Evolutionary conservation across 2,113 vertebrate species (phyloP), one percentile per base, ranked within the genome.

Genomic region (Capricornis sumatraensis): DNA sequence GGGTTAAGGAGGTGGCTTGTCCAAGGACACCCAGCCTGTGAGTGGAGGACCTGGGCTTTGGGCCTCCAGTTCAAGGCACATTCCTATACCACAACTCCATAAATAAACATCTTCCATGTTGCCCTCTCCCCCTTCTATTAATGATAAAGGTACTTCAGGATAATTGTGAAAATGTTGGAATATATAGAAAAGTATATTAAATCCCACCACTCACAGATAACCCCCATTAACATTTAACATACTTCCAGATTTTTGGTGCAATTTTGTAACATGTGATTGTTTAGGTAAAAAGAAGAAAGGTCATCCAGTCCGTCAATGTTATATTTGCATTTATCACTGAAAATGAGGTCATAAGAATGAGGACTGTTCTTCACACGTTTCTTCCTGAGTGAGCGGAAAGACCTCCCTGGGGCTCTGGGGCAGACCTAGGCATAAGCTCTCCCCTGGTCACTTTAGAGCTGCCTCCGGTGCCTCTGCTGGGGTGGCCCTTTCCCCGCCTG

Each of bases 261-360:
- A 7, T 81, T 71, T 84, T 93, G n/a, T 50, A n/a, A 57, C 14
- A 16, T 30, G 13, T 7, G 57, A 36, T 43, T 74, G 52, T 53
- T 96, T 87, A 58, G 14, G 33, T 27, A 43, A 82, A 89, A 94
- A 57, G 60, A 30, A n/a, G 13, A 89, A 82, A 93, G 21, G 15
- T 40, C 58, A 27, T 47, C 30, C 9, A 23, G 43, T 28, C 14
- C 0, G n/a, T 30, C n/a, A 30, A 1, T 53, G n/a, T 81, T 15
- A 9, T 33, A 89, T 64, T 58, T 82, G 90, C 40, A 33, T 57
- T 40, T 52, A 27, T 57, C 87, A 23, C 28, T 74, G 45, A 74
- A 91, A 87, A 43, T 7, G 47, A 67, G n/a, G 28, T 62, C 74
- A 2, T 30, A 36, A 58, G 74, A 30, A 45, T 23, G 57, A 79